Evolutionary conservation across 2,888 invertebrate species (phyloP).

Genomic region (Phaonia tiefii): DNA sequence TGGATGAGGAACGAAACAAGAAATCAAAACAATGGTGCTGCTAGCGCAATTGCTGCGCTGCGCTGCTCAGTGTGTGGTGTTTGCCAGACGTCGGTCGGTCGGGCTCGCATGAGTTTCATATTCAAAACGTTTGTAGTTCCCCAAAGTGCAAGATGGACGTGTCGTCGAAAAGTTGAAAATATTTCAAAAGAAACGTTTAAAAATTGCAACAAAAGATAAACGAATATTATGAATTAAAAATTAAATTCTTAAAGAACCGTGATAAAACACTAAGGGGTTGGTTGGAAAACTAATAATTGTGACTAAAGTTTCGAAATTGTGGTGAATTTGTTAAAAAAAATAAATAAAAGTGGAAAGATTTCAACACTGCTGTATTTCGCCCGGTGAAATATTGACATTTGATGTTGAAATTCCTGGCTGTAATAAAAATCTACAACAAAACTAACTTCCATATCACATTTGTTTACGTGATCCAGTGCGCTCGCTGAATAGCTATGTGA

Average conservation of each 20-base stretch:
- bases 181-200: not conserved
- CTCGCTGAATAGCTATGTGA: not conserved
- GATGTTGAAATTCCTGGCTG: conserved; percentile 25
- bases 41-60: too few species aligned
- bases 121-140: conserved; percentile 46
- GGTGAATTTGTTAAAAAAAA: not conserved
- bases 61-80: conserved; percentile 1
- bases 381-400: conserved; percentile 12
- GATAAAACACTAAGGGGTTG: not conserved
- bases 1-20: not conserved
- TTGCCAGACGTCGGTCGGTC: conserved; percentile 1
- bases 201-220: not conserved
- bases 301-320: not conserved
- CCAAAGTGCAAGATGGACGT: conserved; percentile 35
- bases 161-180: conserved; percentile 6
- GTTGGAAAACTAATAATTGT: not conserved
- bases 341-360: not conserved
- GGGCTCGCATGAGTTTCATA: conserved; percentile 13
- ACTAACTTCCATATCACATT: not conserved
- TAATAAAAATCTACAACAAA: not conserved
- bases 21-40: conserved; percentile 14
- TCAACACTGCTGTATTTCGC: conserved; percentile 26
- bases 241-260: not conserved
- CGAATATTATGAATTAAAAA: not conserved
- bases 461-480: not conserved